Evolutionary conservation across 92 coral and sea anemone species (phyloP).

Genomic region (Epizoanthus rinbou): DNA sequence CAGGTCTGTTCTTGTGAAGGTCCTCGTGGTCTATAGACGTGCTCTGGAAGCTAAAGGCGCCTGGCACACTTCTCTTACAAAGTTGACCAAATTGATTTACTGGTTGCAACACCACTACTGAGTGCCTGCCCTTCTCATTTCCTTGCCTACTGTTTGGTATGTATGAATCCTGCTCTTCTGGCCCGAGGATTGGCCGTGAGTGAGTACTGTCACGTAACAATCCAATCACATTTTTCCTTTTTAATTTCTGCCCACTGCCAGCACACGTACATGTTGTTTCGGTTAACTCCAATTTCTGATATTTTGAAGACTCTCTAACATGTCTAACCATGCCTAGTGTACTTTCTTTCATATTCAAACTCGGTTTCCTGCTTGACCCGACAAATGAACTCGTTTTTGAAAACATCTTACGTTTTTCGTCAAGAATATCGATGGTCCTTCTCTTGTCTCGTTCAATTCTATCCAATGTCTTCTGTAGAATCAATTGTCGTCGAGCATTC

Average conservation of each 20-base stretch:
- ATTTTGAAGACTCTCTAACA: neutral
- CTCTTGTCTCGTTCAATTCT: constrained; percentile 33
- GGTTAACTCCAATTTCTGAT: neutral
- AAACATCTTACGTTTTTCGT: constrained; percentile 24
- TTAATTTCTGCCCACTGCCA: neutral
- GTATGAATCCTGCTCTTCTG: too few species aligned
- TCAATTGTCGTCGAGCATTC: constrained; percentile 20
- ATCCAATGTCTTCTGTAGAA: constrained; percentile 29
- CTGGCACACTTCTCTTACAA: neutral
- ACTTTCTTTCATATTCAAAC: too few species aligned
- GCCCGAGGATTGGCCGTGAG: neutral
- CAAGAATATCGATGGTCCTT: neutral
- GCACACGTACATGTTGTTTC: neutral
- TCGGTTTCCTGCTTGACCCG: neutral
- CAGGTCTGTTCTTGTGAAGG: neutral
- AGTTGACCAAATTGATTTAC: neutral
- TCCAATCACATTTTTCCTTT: neutral
- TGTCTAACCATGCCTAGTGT: neutral
- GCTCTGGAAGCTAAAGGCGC: neutral
- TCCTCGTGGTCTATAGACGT: neutral
- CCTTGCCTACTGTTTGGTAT: neutral
- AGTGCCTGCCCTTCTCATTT: neutral
- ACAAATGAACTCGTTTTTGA: constrained; percentile 7
- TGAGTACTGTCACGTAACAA: neutral
- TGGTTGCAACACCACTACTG: neutral